These are phyloP conservation scores for Sebastiscus albofasciatus DNA, from an alignment of 2,797 vertebrate species.

Conservation along the genomic window DNA sequence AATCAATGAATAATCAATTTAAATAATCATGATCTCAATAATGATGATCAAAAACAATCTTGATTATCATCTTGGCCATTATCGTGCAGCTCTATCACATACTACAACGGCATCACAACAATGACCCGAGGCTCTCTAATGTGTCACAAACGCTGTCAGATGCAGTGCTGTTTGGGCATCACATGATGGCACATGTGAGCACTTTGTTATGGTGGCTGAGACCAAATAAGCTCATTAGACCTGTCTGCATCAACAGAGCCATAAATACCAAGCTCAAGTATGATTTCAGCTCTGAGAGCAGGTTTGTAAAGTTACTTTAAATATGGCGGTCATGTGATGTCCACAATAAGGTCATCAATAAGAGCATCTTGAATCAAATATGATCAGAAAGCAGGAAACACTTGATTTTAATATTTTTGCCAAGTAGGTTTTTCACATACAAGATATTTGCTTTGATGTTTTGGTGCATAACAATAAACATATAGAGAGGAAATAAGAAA, in stretches of 20 bases:
- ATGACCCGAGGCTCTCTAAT: background rate
- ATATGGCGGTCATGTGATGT: background rate
- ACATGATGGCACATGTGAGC: conserved; percentile 71
- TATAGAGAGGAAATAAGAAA: background rate
- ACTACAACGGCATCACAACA: background rate
- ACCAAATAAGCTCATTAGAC: conserved; percentile 33
- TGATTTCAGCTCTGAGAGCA: background rate
- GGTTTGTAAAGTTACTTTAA: background rate
- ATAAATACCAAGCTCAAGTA: background rate
- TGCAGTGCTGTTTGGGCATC: conserved; percentile 54
- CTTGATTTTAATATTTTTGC: background rate
- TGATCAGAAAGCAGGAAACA: background rate
- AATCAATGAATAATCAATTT: too few relatives aligned
- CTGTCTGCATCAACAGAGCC: background rate
- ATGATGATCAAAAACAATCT: too few relatives aligned
- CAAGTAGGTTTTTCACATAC: background rate
- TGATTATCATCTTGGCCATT: too few relatives aligned
- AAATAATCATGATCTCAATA: too few relatives aligned
- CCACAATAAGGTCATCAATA: background rate
- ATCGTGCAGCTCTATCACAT: background rate
- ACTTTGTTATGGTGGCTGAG: conserved; percentile 12
- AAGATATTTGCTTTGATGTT: background rate
- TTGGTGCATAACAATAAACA: background rate
- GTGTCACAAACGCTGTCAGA: background rate
- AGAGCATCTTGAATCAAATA: background rate